phyloP scores from a whole-genome alignment of 2,888 invertebrate species.

The Agrotis exclamationis region DNA sequence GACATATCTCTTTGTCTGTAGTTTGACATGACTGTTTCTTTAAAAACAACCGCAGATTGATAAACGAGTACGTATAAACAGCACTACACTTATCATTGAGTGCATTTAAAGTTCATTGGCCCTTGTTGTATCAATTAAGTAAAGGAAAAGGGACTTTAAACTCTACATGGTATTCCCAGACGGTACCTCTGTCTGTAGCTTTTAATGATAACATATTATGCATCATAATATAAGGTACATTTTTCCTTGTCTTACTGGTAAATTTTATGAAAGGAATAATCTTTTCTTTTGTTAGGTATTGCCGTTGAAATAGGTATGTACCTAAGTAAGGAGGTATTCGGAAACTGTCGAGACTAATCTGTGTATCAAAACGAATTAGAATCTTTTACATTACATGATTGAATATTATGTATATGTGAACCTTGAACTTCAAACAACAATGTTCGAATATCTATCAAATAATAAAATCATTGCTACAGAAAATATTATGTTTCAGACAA shows the following conservation, averaged over 20 bases:
- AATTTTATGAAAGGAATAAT: neutral
- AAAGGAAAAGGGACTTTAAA: slow-evolving; percentile 39
- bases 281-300: neutral
- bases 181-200: slow-evolving; percentile 9
- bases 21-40: neutral
- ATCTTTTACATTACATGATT: neutral
- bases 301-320: neutral
- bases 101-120: slow-evolving; percentile 40
- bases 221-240: neutral
- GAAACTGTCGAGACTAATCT: neutral
- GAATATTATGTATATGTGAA: neutral
- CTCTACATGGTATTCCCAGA: slow-evolving; percentile 36
- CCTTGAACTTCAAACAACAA: slow-evolving; percentile 8
- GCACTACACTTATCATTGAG: slow-evolving; percentile 17
- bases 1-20: neutral
- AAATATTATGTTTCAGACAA: slow-evolving; percentile 10
- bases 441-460: slow-evolving; percentile 5
- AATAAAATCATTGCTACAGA: slow-evolving; percentile 3
- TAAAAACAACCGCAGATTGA: neutral
- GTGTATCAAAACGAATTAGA: neutral
- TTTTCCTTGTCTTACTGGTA: slow-evolving; percentile 4
- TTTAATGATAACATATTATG: slow-evolving; percentile 19
- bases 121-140: slow-evolving; percentile 40
- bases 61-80: neutral
- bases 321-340: neutral